Conservation (phyloP, 2,888 invertebrate species). For the Altica lythri region DNA sequence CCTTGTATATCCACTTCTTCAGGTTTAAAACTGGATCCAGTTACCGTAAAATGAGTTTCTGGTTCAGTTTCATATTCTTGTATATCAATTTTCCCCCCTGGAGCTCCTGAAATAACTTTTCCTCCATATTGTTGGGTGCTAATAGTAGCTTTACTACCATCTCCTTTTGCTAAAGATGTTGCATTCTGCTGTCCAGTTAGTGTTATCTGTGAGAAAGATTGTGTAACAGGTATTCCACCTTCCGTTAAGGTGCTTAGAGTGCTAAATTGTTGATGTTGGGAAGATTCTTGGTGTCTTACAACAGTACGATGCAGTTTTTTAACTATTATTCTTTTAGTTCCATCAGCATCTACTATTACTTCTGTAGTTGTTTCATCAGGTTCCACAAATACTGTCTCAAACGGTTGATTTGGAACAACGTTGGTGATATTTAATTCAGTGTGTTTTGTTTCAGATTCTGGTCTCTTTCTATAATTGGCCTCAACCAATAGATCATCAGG, state of each 20-base stretch:
- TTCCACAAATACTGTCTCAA: conserved; percentile 80
- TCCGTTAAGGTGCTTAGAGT: conserved; percentile 62
- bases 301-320: conserved; percentile 73
- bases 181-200: conserved; percentile 69
- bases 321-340: conserved; percentile 78
- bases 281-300: conserved; percentile 68
- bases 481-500: conserved; percentile 70
- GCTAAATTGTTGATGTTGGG: conserved; percentile 67
- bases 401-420: conserved; percentile 71
- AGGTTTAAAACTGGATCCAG: conserved; percentile 63
- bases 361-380: conserved; percentile 84
- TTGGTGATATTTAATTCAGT: conserved; percentile 75
- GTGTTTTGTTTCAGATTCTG: conserved; percentile 60
- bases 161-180: conserved; percentile 62
- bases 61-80: conserved; percentile 71
- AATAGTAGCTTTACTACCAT: conserved; percentile 67
- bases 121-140: conserved; percentile 69
- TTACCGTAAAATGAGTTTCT: conserved; percentile 63
- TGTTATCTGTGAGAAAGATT: conserved; percentile 61
- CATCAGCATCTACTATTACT: conserved; percentile 79
- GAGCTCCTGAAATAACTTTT: conserved; percentile 65
- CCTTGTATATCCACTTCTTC: conserved; percentile 51
- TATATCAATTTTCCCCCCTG: conserved; percentile 66
- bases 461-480: conserved; percentile 69
- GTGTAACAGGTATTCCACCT: conserved; percentile 64